phyloP scores from a whole-genome alignment of 2,888 invertebrate species.

The Caenorhabditis sulstoni region DNA sequence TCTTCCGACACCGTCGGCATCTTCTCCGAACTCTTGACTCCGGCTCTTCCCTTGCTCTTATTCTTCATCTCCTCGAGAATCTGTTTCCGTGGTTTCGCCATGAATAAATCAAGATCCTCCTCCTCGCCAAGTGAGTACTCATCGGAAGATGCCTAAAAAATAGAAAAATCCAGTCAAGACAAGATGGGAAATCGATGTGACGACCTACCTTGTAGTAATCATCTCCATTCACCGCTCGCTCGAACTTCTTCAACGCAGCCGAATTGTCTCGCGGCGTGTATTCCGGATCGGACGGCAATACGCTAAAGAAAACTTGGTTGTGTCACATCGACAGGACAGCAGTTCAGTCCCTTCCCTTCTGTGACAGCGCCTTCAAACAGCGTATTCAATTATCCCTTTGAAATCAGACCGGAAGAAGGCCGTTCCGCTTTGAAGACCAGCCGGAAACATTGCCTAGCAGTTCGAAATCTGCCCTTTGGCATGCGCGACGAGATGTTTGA shows the following conservation, averaged over 20 bases:
- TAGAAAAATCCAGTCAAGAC: background rate
- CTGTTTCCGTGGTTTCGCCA: conserved; percentile 58
- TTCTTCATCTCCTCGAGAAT: conserved; percentile 48
- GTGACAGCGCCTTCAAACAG: too few species aligned
- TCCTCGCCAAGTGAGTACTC: conserved; percentile 68
- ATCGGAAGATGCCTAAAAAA: conserved; percentile 67
- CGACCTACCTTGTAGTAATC: conserved; percentile 61
- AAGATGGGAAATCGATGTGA: background rate
- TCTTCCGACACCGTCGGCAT: conserved; percentile 57
- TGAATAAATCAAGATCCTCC: conserved; percentile 69
- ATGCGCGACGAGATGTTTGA: conserved; percentile 31
- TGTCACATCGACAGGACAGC: background rate
- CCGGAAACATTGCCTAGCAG: too few species aligned
- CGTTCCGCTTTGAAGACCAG: conserved; percentile 27
- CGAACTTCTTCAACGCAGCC: conserved; percentile 65
- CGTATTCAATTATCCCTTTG: background rate
- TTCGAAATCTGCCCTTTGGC: background rate
- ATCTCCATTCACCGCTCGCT: conserved; percentile 71
- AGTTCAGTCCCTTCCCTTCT: too few species aligned
- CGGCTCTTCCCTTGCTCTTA: conserved; percentile 26
- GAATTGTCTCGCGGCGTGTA: conserved; percentile 55
- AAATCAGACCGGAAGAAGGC: conserved; percentile 30
- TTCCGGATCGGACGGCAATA: conserved; percentile 46
- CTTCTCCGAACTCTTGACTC: conserved; percentile 1
- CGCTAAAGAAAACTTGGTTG: conserved; percentile 33